Evolutionary conservation across 2,113 vertebrate species (phyloP), one percentile per base, ranked within the genome.

Genomic region (Ascaphus truei): DNA sequence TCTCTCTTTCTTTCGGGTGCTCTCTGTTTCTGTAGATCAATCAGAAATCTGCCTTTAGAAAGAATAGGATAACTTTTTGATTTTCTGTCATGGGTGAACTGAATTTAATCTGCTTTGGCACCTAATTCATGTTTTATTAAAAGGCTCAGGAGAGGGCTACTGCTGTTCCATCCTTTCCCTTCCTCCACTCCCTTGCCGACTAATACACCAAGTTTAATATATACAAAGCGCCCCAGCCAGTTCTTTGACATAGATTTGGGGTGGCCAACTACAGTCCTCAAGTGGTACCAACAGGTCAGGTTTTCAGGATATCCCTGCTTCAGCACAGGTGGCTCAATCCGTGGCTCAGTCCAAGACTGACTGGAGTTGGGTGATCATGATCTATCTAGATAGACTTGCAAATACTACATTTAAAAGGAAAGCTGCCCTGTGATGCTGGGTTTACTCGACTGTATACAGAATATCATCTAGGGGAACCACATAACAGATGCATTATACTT

Each of bases 61-160:
- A 82, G 79, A 81, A 81, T 81, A 79, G 82, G 77, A 81, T 78
- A 83, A 83, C 76, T 45, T 79, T 86, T 86, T 83, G 84, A 83
- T 85, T 86, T 85, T 77, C 81, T 84, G 83, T 79, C 84, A 79
- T 68, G 0, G 4, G 76, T 76, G 75, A 76, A 77, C 79, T 75
- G 76, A 86, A 77, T 84, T 77, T 84, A 82, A 85, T 81, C 33
- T 1, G 3, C 27, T 11, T 76, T 79, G 84, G 79, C 82, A 85
- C 76, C 80, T 81, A 68, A 79, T 80, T 81, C 82, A 83, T 84
- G 83, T 85, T 84, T 86, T 84, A 84, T 86, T 85, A 82, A 86
- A 82, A 84, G 72, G 75, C 73, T 77, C 48, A 71, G 77, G 76
- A 73, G 77, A 71, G 51, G 75, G 72, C 57, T 79, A 79, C 68